Conservation (phyloP, 2,888 invertebrate genomes). For the Andrena camellia region DNA sequence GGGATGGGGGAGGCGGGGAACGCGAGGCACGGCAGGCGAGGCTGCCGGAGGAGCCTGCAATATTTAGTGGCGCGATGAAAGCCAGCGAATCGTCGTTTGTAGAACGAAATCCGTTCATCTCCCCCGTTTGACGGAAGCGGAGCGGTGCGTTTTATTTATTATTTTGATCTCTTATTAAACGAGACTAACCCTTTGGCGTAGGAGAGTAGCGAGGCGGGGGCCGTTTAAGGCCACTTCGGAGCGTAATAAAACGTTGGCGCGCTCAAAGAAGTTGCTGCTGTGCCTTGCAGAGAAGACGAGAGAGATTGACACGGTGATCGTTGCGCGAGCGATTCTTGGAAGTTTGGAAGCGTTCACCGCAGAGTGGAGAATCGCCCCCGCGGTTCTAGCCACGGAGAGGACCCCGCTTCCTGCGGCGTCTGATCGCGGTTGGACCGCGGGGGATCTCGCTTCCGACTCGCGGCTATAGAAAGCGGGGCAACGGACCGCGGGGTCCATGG, state of each 20-base stretch:
- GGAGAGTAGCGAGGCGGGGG: neutral
- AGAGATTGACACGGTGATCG: too few relatives aligned
- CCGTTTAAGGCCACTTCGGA: too few relatives aligned
- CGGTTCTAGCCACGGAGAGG: neutral
- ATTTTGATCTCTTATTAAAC: slow-evolving; percentile 5
- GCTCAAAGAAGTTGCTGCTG: too few relatives aligned
- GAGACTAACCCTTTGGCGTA: neutral
- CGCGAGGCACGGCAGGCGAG: slow-evolving; percentile 3
- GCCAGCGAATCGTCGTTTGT: slow-evolving; percentile 29
- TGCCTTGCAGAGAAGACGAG: too few relatives aligned
- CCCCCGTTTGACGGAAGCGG: neutral
- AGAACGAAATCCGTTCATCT: neutral
- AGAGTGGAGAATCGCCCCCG: neutral
- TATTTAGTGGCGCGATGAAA: slow-evolving; percentile 54
- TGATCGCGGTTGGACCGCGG: slow-evolving; percentile 15
- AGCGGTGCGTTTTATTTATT: neutral
- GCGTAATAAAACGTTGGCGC: too few relatives aligned
- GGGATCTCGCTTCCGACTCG: neutral
- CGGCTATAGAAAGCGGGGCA: slow-evolving; percentile 14
- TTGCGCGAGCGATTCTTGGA: too few relatives aligned
- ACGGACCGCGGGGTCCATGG: neutral
- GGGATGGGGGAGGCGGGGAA: neutral
- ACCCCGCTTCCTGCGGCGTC: neutral
- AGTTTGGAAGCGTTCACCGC: too few relatives aligned
- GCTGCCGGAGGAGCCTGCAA: slow-evolving; percentile 47